Base-by-base conservation (phyloP, 2,888 invertebrate species). In the Drosophila lacicola region DNA sequence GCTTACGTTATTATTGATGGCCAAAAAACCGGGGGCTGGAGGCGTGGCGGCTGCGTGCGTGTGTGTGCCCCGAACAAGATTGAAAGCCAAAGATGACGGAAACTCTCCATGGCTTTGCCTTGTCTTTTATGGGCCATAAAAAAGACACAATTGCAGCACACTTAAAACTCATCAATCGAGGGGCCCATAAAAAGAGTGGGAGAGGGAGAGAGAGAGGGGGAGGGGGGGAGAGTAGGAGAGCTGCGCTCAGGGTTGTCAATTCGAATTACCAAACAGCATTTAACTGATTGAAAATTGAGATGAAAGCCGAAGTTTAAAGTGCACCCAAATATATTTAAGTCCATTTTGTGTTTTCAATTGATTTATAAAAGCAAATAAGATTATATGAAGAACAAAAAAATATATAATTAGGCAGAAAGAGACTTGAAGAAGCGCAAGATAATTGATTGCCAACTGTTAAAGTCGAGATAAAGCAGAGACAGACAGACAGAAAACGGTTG, bases 1-100 rank as follows among this genome's bases (percentile, higher is more conserved):
- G 84, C 69, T 86, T 69, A 73, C 70, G 73, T 83, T 86, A 83
- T 82, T 86, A 86, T 82, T 82, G 86, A 82, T 82, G 78, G 69
- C 37, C 65, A 51, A 53, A 46, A 19, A 19, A 33, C 21, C 25
- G 29, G 61, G 50, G 54, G 25, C 25, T 11, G 39, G 36, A 37
- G 41, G n/a, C n/a, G 21, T 3, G 4, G 42, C 10, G 11, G 29
- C 47, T 25, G 13, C 5, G 21, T 17, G 34, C 36, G 34, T 11
- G 55, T 17, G 17, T n/a, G 34, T 21, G 14, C 29, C 29, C 29
- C 8, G 0, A n/a, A 11, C 50, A 55, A 65, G 65, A 55, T 46
- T 72, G 57, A 21, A 25, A 68, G 46, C 68, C 45, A 73, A 50
- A 58, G 55, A 58, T 74, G 70, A 37, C 51, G 56, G 54, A 57